Base-by-base conservation (phyloP, 23 tunicate genomes). In the Oikopleura albicans region DNA sequence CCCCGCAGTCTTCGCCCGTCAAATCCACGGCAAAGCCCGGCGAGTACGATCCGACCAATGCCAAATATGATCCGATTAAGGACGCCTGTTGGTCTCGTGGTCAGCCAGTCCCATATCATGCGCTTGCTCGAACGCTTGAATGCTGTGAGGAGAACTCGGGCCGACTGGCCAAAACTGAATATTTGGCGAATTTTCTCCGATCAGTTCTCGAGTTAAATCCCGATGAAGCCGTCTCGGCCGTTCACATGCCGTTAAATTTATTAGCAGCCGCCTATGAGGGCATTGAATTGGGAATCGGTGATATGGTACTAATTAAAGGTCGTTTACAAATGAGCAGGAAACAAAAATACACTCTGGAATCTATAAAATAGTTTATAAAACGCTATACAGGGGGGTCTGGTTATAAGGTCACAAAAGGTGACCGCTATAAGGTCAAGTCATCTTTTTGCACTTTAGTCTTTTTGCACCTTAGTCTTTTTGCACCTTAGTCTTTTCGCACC, bases 201-300 rank as follows among this genome's bases (percentile, higher is more conserved):
- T 71, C 79, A 2, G 79, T 71, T 2, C 2, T 71, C 36, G 79
- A 2, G 35, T 29, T 71, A 12, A 85, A 91, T 40, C 97, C 99
- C 0, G 90, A 94, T 39, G 97, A 94, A 57, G 76, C 91, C 38
- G 71, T 91, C 1, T 41, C 91, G 31, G 89, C 97, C 41, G 86
- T 94, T 0, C 89, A 94, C 79, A 59, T 94, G 39, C 87, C 91
- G 76, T 56, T 94, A 39, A 94, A 94, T 76, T 85, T 88, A 75
- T 84, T 94, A 35, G 99, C 97, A 0, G 92, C 99, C 0, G 92
- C 99, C n/a, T 94, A 94, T 84, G 97, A 94, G 84, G 99, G 99
- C 38, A 85, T 88, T 66, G 99, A 94, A 87, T 87, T 94, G 38
- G 99, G 99, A 4, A 88, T 94, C 38, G 99, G 99, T 88, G 41